Base-by-base conservation (phyloP, 2,888 invertebrate species). In the Amphipyra berbera region DNA sequence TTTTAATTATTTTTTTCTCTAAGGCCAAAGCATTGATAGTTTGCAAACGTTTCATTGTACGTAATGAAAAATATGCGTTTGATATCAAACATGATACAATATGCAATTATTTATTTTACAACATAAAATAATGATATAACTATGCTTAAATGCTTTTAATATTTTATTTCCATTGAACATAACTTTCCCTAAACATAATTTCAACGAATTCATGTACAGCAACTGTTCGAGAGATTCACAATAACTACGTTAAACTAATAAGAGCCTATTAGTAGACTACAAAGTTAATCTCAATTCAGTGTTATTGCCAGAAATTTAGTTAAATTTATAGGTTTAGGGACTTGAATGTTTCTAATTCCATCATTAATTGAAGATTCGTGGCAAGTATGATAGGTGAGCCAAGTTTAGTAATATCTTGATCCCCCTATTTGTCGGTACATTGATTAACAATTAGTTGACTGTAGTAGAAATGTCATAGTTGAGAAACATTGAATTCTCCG, bases 291-390 rank as follows among this genome's bases (percentile, higher is more conserved):
- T 76, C 65, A 60, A 56, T 59, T 62, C 56, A 67, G 27, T 66
- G 52, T 62, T 68, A 73, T 61, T 72, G 63, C 64, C 72, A 76
- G 77, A 76, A 82, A 81, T 80, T 84, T 76, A 58, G 71, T 79
- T 83, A 81, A 89, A 89, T 87, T 90, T 90, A 89, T 88, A 83
- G 87, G 83, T 85, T 87, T 83, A 79, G 79, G 74, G 88, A 90
- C 83, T 90, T 88, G 61, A 81, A 74, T 88, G 87, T 86, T 90
- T 85, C 84, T 85, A 86, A 91, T 90, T 88, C 85, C 79, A 73
- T 87, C 86, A 88, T 90, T 89, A 91, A 90, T 91, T 88, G 83
- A 75, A 87, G 85, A 86, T 85, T 82, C 83, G 65, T 85, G 14
- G 21, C 8, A 21, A 46, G 40, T 38, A 46, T 78, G 73, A 78